These are phyloP conservation scores for Volucella bombylans DNA, from an alignment of 2,888 invertebrate genomes.

Conservation along the genomic window DNA sequence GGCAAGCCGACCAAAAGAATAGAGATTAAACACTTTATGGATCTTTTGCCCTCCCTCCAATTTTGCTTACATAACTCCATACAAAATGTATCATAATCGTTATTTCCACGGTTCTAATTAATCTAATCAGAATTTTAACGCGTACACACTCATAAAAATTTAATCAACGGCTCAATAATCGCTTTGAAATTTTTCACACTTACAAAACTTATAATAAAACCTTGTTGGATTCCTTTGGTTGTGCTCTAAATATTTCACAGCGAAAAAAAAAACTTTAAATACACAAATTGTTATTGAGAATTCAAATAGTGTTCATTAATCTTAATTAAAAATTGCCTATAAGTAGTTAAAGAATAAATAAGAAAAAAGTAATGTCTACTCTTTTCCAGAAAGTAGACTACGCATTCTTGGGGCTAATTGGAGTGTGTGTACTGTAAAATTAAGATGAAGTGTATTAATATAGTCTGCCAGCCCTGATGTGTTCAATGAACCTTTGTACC, in stretches of 20 bases:
- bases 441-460: conserved; percentile 22
- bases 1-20: too few species aligned
- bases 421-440: conserved; percentile 42
- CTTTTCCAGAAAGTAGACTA: conserved; percentile 28
- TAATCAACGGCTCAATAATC: conserved; percentile 22
- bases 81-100: conserved; percentile 23
- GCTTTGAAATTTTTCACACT: conserved; percentile 12
- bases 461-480: conserved; percentile 27
- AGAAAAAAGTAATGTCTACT: conserved; percentile 26
- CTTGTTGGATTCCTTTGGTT: neutral
- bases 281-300: conserved; percentile 47
- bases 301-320: conserved; percentile 69
- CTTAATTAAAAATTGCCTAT: conserved; percentile 69
- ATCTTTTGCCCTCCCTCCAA: too few species aligned
- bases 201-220: conserved; percentile 15
- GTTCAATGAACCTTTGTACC: conserved; percentile 53
- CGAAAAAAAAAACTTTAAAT: neutral
- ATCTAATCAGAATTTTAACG: conserved; percentile 47
- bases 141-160: conserved; percentile 41
- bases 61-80: conserved; percentile 22
- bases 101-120: conserved; percentile 34
- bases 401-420: conserved; percentile 42
- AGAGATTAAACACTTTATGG: too few species aligned
- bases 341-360: conserved; percentile 44
- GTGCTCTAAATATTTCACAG: conserved; percentile 14